These are phyloP conservation scores for Epsilonema sp. DNA, from an alignment of 2,888 invertebrate species.

Conservation along the genomic window DNA sequence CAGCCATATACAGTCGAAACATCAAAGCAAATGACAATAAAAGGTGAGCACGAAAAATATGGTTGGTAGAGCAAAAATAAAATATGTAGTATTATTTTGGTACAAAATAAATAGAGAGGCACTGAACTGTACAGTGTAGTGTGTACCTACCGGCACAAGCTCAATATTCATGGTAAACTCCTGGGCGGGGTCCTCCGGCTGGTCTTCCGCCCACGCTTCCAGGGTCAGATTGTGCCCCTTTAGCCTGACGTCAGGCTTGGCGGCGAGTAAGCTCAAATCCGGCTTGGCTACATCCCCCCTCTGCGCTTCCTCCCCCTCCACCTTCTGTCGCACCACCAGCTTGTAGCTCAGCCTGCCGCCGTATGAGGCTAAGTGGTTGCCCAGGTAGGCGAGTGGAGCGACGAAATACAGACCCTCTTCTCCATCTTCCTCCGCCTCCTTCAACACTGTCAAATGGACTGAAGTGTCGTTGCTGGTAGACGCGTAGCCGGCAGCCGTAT, in stretches of 20 bases:
- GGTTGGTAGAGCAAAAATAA: no score
- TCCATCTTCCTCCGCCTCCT: neutral
- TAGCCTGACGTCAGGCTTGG: constrained; percentile 31
- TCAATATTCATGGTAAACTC: constrained; percentile 47
- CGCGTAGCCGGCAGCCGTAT: neutral
- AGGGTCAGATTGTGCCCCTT: constrained; percentile 47
- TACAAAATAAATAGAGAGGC: constrained; percentile 1
- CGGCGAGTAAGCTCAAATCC: no score
- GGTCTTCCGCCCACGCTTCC: constrained; percentile 52
- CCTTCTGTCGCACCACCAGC: constrained; percentile 23
- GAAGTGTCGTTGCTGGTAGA: neutral
- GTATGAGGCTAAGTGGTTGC: constrained; percentile 42
- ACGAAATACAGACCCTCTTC: constrained; percentile 45
- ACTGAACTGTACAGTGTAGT: constrained; percentile 5
- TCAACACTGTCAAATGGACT: neutral
- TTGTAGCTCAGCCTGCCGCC: constrained; percentile 20
- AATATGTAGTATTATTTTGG: no score
- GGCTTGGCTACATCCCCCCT: no score
- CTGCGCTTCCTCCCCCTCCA: constrained; percentile 11
- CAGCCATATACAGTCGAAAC: no score
- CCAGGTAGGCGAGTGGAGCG: constrained; percentile 50
- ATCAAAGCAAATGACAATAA: no score
- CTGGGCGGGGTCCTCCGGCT: constrained; percentile 47
- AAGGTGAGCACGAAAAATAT: no score
- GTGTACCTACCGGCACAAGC: constrained; percentile 52